phyloP scores from a whole-genome alignment of 2,797 vertebrate species.

The Trichosurus vulpecula region DNA sequence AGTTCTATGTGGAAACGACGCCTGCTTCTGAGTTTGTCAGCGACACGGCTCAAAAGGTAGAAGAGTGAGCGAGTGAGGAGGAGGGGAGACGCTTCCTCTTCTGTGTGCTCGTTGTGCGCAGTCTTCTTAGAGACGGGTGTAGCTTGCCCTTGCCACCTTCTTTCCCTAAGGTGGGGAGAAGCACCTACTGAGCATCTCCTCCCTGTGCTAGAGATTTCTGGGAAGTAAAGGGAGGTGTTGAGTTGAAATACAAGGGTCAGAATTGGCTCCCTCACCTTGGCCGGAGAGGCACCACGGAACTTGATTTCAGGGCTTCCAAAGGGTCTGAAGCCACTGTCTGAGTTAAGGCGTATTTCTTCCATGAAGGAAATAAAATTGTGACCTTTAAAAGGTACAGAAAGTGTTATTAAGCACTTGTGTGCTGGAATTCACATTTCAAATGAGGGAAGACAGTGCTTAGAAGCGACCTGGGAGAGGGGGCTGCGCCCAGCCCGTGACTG shows the following conservation, averaged over 20 bases:
- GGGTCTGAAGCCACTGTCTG: background rate
- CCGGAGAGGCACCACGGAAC: background rate
- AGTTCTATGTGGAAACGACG: conserved; percentile 91
- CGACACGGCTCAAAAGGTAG: conserved; percentile 93
- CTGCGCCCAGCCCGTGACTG: background rate
- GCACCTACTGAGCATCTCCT: background rate
- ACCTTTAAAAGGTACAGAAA: background rate
- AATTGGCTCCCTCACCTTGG: background rate
- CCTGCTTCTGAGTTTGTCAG: conserved; percentile 91
- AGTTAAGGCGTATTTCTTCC: background rate
- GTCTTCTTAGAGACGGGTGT: too few species aligned
- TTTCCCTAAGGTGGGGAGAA: accelerated
- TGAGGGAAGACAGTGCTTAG: background rate
- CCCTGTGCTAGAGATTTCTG: background rate
- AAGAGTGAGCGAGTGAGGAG: background rate
- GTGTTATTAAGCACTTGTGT: background rate
- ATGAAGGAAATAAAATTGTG: background rate
- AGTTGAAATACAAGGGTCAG: background rate
- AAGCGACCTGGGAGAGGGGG: background rate
- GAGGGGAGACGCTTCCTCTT: background rate
- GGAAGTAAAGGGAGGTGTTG: background rate
- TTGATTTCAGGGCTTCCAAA: background rate
- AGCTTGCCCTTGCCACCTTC: accelerated
- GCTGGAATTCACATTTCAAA: background rate
- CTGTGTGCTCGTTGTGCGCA: background rate